A percentile compares a stretch with the other conserved stretches of the same genome.
Evolutionary conservation across 1,140 invertebrate species (phyloP).

Genomic region (Phymastichus coffea): DNA sequence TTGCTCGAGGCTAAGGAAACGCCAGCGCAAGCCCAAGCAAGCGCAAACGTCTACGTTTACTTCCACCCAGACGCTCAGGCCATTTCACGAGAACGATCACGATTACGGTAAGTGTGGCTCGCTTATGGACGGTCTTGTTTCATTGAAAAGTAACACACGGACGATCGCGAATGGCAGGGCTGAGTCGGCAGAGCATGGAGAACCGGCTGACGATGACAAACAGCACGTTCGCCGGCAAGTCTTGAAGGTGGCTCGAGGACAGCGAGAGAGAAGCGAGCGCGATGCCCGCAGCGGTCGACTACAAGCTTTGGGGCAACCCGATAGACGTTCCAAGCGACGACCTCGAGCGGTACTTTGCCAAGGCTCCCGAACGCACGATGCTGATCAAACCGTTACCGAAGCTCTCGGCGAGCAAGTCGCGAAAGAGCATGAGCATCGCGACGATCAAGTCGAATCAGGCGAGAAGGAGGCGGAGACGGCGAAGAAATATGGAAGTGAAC

Average conservation of each 20-base stretch:
- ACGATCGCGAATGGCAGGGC: no score
- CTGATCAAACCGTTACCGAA: not conserved
- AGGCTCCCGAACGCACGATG: not conserved
- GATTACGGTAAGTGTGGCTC: constrained; percentile 43
- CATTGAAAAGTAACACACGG: no score
- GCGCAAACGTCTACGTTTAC: constrained; percentile 46
- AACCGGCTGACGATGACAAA: constrained; percentile 47
- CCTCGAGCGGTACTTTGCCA: not conserved
- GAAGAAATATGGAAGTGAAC: not conserved
- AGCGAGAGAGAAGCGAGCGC: not conserved
- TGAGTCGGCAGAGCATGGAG: no score
- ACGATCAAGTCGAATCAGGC: not conserved
- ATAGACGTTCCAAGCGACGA: constrained; percentile 3
- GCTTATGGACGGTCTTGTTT: not conserved
- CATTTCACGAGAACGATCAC: constrained; percentile 48
- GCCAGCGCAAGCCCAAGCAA: not conserved
- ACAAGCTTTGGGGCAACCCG: constrained; percentile 15
- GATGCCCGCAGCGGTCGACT: constrained; percentile 1
- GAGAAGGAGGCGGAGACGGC: not conserved
- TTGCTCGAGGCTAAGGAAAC: constrained; percentile 61
- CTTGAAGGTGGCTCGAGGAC: constrained; percentile 54
- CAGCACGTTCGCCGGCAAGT: constrained; percentile 49
- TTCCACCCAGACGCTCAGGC: constrained; percentile 49
- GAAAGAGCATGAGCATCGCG: no score
- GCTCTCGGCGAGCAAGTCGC: no score